Base-by-base conservation (phyloP, 2,888 invertebrate genomes). In the Pterostichus madidus region DNA sequence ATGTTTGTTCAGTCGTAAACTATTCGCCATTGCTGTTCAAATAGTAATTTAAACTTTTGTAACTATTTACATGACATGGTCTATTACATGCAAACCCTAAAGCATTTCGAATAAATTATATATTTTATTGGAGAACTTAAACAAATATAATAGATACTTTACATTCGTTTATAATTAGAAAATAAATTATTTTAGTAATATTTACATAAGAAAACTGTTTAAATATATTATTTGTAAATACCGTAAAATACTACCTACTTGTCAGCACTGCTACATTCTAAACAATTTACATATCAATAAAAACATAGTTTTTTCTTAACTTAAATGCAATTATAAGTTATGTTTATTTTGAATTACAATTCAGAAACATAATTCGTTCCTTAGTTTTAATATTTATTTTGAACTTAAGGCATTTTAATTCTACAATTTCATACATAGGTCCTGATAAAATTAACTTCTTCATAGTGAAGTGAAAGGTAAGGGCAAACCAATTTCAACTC, bases 11-110 rank as follows among this genome's bases (percentile, higher is more conserved):
- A 77, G 56, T 78, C 78, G 78, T 78, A 78, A 78, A 78, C 61
- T 61, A 78, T 78, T 59, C 44, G n/a, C 39, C 44, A 46, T 77
- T 59, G 75, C 53, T 75, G 78, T 78, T 78, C 61, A 61, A 78
- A 78, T 78, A 78, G 78, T 78, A 56, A 78, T 78, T 78, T 78
- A 78, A 78, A 78, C 56, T 78, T 78, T 78, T 78, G 59, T 61
- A 78, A 44, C 78, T 31, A 61, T 78, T 35, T 78, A 39, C 78
- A 78, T 59, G 46, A 61, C 59, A 78, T 78, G 31, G 44, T 59
- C 77, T 53, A 53, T 56, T 56, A 77, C 78, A 78, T 78, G 39
- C 59, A 71, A 39, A 15, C 39, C 68, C 68, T 44, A 39, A 44
- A 71, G 56, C 76, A 53, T 56, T 76, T 53, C 35, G 13, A 76